Conservation (phyloP, 2,888 invertebrate genomes). For the Noctua janthina region DNA sequence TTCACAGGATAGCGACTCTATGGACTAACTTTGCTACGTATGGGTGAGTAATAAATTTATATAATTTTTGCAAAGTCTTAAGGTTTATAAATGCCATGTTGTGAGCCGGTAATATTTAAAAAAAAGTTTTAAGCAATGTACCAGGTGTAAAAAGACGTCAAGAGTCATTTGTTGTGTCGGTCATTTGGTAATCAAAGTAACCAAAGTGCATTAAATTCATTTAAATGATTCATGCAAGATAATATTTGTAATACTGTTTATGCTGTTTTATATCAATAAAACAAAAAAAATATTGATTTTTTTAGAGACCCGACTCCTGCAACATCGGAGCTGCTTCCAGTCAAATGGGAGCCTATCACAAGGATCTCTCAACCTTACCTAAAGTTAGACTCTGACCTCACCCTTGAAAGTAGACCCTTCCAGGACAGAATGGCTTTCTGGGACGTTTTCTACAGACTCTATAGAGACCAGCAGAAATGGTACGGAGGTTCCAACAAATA, state of each 20-base stretch:
- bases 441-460: constrained; percentile 68
- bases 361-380: constrained; percentile 54
- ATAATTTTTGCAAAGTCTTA: background rate
- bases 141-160: background rate
- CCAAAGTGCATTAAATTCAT: background rate
- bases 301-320: constrained; percentile 65
- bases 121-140: background rate
- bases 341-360: constrained; percentile 65
- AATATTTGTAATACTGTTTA: background rate
- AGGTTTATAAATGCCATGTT: background rate
- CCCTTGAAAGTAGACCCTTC: constrained; percentile 56
- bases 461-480: constrained; percentile 50
- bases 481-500: background rate
- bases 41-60: constrained; percentile 9
- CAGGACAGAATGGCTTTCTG: constrained; percentile 66
- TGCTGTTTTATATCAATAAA: background rate
- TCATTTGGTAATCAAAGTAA: background rate
- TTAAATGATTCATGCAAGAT: background rate
- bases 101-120: background rate
- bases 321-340: constrained; percentile 61
- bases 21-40: constrained; percentile 66
- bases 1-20: constrained; percentile 54
- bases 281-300: background rate
- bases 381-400: constrained; percentile 51
- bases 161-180: background rate